Evolutionary conservation across 2,113 vertebrate species (phyloP).

Genomic region (Cnemophilus loriae): DNA sequence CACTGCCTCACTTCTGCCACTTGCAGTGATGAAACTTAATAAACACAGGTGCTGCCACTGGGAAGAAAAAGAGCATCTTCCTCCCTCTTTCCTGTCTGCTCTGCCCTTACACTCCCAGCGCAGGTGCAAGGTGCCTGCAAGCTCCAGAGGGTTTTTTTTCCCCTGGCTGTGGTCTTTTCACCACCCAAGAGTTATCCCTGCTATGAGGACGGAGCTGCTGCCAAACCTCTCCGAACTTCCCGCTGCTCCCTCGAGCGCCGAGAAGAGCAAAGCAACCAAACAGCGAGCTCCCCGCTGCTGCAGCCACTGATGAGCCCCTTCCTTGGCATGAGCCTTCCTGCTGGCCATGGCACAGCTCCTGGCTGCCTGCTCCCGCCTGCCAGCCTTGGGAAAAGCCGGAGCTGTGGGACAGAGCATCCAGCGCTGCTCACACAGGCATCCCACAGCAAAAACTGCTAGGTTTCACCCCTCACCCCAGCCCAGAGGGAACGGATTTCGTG

Average conservation of each 20-base stretch:
- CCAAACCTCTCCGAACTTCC: neutral
- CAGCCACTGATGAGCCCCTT: neutral
- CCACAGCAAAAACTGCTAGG: neutral
- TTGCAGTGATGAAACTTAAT: neutral
- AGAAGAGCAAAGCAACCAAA: neutral
- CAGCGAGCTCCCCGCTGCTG: neutral
- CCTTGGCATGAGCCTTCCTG: neutral
- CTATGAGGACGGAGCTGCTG: neutral
- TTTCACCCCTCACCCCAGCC: neutral
- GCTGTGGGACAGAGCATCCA: accelerated
- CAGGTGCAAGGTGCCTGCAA: neutral
- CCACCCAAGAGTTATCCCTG: neutral
- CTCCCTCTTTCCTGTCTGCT: neutral
- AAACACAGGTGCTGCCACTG: neutral
- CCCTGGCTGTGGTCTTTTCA: neutral
- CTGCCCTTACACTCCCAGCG: neutral
- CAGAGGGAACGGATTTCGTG: neutral
- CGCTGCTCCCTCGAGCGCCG: neutral
- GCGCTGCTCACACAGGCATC: neutral
- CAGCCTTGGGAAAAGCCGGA: neutral
- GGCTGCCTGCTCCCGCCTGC: neutral
- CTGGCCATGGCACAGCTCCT: neutral
- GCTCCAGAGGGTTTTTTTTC: neutral
- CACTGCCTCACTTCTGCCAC: neutral
- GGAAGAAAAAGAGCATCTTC: neutral